Evolutionary conservation across 2,113 vertebrate genomes (phyloP), one percentile per base, ranked within the genome.

Genomic region (Hyperoodon ampullatus): DNA sequence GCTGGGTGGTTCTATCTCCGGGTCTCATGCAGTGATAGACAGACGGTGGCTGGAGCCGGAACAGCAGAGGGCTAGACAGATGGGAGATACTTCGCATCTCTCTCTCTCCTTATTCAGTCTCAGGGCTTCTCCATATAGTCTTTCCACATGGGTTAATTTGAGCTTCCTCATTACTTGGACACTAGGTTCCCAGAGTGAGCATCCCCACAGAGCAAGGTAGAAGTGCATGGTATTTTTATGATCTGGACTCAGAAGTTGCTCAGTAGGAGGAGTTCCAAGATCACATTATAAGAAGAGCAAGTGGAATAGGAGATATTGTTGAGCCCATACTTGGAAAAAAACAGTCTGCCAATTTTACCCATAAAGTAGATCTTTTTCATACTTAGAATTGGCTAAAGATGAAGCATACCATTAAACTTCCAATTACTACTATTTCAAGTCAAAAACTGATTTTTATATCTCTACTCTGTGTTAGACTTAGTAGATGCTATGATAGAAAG

Each of bases 361-460:
- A 74, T 74, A 66, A 94, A 33, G 28, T 72, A 90, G 88, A 61
- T 58, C 30, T 87, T 93, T 63, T 68, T 66, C 65, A 42, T 33
- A 55, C 68, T 87, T 93, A 82, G 44, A 89, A 90, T 71, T 82
- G 53, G 26, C 47, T 94, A 63, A 83, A 90, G 70, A 42, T 83
- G 61, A 87, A 78, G 70, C 55, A 55, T n/a, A 82, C 16, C 71
- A 89, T 35, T 78, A 92, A 93, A 68, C 12, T 77, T 47, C 30
- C 47, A 88, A 10, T 66, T 87, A 81, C 39, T 93, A 44, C 26
- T 94, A 90, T 61, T 93, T 88, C n/a, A 89, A 66, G 39, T 77
- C 35, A 44, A 18, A 84, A 77, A 85, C 80, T 53, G 1, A 61
- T 80, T 89, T 90, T 90, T 91, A n/a, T 68, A 58, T 35, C 8